Percentiles rank a stretch among this genome's conserved stretches.
Evolutionary conservation across 2,888 invertebrate genomes (phyloP).

Genomic region (Hoplodrina blanda): DNA sequence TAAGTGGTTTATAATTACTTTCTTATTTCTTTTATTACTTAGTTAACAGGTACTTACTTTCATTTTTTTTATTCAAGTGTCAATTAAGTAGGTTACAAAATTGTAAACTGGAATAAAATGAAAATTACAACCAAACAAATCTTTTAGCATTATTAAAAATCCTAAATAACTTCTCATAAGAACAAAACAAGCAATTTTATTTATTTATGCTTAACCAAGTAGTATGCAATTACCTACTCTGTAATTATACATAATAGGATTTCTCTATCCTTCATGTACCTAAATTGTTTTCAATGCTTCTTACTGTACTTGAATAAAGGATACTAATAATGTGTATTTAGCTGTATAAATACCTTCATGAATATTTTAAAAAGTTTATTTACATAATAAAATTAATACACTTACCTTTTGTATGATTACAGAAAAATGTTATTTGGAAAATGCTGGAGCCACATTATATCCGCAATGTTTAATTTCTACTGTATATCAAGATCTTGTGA

Average conservation of each 20-base stretch:
- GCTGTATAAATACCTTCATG: conserved; percentile 24
- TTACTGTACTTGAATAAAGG: not conserved
- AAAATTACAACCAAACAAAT: not conserved
- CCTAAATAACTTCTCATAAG: not conserved
- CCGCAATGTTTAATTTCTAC: conserved; percentile 93
- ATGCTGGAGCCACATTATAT: conserved; percentile 96
- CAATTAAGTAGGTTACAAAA: not conserved
- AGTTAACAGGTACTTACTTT: conserved; percentile 3
- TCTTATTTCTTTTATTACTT: conserved; percentile 7
- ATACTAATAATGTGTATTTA: conserved; percentile 1
- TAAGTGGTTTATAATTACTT: conserved; percentile 65
- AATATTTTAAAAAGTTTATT: conserved; percentile 3
- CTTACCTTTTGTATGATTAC: conserved; percentile 64
- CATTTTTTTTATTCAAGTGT: not conserved
- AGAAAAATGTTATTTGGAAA: conserved; percentile 96
- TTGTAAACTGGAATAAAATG: conserved; percentile 11
- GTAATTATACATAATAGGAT: conserved; percentile 21
- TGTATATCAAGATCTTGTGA: conserved; percentile 92
- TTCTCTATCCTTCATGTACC: conserved; percentile 52
- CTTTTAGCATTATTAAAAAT: not conserved
- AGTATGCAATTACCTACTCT: not conserved
- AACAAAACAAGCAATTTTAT: not conserved
- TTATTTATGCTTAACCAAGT: conserved; percentile 4
- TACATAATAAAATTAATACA: conserved; percentile 2
- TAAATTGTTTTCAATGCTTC: conserved; percentile 8